phyloP scores from a whole-genome alignment of 64 coral and sea anemone genomes.

The Montipora sp. region DNA sequence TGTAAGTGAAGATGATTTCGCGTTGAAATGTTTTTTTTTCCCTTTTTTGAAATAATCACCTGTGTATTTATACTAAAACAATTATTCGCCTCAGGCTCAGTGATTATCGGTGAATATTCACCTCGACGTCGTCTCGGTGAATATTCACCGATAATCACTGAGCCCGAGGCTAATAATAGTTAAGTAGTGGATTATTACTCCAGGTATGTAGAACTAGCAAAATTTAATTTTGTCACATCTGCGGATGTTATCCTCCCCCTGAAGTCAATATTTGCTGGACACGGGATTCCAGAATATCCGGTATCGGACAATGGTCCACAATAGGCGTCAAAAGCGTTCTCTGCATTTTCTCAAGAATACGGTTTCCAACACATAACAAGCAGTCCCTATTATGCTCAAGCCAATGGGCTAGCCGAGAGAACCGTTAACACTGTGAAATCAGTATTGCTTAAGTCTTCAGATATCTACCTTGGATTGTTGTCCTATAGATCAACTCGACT shows the following conservation, averaged over 20 bases:
- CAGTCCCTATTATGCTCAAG: constrained; percentile 62
- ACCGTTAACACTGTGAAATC: constrained; percentile 14
- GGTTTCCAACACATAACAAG: constrained; percentile 60
- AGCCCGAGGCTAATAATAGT: too few relatives aligned
- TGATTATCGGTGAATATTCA: too few relatives aligned
- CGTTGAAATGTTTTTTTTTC: too few relatives aligned
- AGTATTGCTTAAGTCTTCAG: neutral
- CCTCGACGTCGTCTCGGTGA: too few relatives aligned
- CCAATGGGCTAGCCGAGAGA: constrained; percentile 73
- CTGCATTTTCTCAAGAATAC: constrained; percentile 47
- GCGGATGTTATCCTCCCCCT: constrained; percentile 37
- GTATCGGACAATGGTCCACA: constrained; percentile 70
- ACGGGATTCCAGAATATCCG: constrained; percentile 56
- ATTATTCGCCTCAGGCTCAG: too few relatives aligned
- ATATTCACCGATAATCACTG: too few relatives aligned
- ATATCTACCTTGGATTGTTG: constrained; percentile 68
- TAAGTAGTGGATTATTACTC: constrained; percentile 72
- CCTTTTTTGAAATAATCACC: too few relatives aligned
- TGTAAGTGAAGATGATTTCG: too few relatives aligned
- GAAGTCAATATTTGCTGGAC: constrained; percentile 57
- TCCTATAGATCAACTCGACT: constrained; percentile 69
- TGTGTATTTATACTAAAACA: too few relatives aligned
- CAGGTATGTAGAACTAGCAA: constrained; percentile 66
- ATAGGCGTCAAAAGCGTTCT: constrained; percentile 56
- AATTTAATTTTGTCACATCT: constrained; percentile 23